Percentiles rank a stretch among this genome's conserved stretches.
phyloP scores from a whole-genome alignment of 2,888 invertebrate species.

The Polyommatus iphigenia region DNA sequence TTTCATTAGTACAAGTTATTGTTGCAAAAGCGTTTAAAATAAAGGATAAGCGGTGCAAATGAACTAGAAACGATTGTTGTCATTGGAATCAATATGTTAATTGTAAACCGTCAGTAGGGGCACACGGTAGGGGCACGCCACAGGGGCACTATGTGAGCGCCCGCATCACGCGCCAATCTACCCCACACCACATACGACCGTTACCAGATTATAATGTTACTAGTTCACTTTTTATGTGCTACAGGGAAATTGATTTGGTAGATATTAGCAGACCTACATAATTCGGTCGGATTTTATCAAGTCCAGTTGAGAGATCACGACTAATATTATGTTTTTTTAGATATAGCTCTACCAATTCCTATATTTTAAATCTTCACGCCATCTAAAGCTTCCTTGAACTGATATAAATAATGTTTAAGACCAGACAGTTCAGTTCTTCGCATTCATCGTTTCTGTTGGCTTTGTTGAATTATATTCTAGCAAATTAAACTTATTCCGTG shows the following conservation, averaged over 20 bases:
- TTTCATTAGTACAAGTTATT: not conserved
- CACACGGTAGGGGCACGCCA: not conserved
- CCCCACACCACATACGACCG: slow-evolving; percentile 6
- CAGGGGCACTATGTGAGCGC: slow-evolving; percentile 10
- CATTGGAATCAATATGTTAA: slow-evolving; percentile 14
- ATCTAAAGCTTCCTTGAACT: no score
- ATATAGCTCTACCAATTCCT: no score
- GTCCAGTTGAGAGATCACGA: no score
- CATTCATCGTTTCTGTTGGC: no score
- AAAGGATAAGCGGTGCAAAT: slow-evolving; percentile 1
- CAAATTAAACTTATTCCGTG: no score
- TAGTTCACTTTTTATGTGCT: not conserved
- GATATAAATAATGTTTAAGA: no score
- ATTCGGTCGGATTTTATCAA: not conserved
- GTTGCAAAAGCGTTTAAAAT: not conserved
- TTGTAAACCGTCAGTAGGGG: slow-evolving; percentile 13
- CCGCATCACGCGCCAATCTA: slow-evolving; percentile 10
- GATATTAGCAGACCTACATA: not conserved
- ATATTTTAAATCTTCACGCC: no score
- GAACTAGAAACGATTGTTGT: slow-evolving; percentile 3
- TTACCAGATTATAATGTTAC: not conserved
- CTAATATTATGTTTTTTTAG: no score
- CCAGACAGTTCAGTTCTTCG: no score
- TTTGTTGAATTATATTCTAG: no score
- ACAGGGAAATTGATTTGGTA: not conserved